Conservation (phyloP, 2,888 invertebrate genomes). For the Epistrophella euchroma region DNA sequence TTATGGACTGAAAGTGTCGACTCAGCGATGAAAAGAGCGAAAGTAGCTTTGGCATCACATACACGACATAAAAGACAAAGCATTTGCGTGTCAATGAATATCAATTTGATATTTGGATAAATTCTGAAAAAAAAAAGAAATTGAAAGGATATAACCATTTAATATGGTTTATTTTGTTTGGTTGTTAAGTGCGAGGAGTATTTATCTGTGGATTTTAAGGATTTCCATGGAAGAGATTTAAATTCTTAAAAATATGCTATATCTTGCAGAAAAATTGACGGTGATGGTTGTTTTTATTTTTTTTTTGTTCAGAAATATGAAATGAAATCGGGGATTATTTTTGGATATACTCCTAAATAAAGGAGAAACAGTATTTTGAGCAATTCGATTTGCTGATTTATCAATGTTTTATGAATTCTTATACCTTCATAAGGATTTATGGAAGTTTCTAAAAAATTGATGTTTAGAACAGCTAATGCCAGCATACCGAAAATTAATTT, state of each 20-base stretch:
- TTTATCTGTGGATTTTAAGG: conserved; percentile 29
- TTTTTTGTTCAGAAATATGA: background rate
- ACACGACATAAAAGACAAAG: conserved; percentile 53
- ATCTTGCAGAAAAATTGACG: background rate
- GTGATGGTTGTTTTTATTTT: background rate
- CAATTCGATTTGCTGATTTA: background rate
- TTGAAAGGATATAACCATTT: conserved; percentile 40
- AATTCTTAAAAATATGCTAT: background rate
- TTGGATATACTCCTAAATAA: background rate
- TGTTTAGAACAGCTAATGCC: too few relatives aligned
- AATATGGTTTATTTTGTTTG: conserved; percentile 28
- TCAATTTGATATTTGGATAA: conserved; percentile 57
- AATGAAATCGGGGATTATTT: background rate
- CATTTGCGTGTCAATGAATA: conserved; percentile 69
- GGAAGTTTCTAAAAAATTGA: too few relatives aligned
- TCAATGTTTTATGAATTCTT: background rate
- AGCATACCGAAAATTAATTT: too few relatives aligned
- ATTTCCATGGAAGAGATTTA: conserved; percentile 16
- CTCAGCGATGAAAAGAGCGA: conserved; percentile 30
- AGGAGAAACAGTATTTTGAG: background rate
- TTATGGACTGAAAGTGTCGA: conserved; percentile 40
- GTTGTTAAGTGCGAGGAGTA: conserved; percentile 6
- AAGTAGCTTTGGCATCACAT: conserved; percentile 34
- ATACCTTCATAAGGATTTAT: too few relatives aligned
- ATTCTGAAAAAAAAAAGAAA: conserved; percentile 14